Evolutionary conservation across 2,888 invertebrate species (phyloP), one percentile per base, ranked within the genome.

Genomic region (Colletes collaris): DNA sequence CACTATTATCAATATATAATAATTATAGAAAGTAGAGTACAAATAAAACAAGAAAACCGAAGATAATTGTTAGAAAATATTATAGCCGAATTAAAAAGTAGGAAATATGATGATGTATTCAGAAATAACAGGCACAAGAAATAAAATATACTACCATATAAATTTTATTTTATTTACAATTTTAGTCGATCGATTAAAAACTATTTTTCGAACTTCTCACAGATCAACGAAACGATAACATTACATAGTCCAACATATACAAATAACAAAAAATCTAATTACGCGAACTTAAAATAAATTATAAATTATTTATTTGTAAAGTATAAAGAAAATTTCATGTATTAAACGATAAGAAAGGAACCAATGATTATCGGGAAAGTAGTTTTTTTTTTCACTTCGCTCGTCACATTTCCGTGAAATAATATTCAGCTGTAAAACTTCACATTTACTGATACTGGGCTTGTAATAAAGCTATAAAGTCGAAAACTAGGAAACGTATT

Each of bases 141-240:
- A 69, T 65, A 50, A 76, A 65, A 50, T 64, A 76, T 59, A 37
- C 68, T 59, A 59, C 74, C 55, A 69, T 53, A 68, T 46, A 75
- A 73, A 62, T 49, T 69, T 76, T 37, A 55, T 76, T 83, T 77
- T 83, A 80, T 80, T 80, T 83, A 83, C 71, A 76, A 35, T 63
- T 71, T 56, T 63, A 50, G 19, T 58, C 71, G 58, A 66, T 62
- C 44, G 55, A 71, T 65, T 56, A 35, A 67, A 59, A 70, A 53
- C 8, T n/a, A 58, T 35, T 62, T 70, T 27, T 40, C 66, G 7
- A 52, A 19, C 11, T 60, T 60, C 19, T 53, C 62, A 27, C 62
- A 50, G 37, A 49, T 73, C 49, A 65, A 52, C 63, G 37, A 71
- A 83, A 66, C 13, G 46, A 76, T 73, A 77, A 70, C 63, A 64